Percentiles rank a stretch among this genome's conserved stretches.
These are phyloP conservation scores for Troilus luridus DNA, from an alignment of 2,888 invertebrate genomes.

Conservation along the genomic window DNA sequence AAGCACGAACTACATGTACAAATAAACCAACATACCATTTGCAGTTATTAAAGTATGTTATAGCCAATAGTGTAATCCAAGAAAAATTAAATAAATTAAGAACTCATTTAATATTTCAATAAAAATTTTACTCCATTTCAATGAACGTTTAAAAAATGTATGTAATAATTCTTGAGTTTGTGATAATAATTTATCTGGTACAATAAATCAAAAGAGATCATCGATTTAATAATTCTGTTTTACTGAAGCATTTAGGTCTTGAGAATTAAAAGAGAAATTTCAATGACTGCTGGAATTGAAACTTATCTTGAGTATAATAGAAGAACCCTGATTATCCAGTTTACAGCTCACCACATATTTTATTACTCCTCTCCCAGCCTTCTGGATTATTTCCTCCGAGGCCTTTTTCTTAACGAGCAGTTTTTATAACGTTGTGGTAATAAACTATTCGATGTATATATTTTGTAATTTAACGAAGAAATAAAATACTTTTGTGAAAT, in stretches of 20 bases:
- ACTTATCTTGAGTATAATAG: neutral
- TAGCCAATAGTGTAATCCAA: too few relatives aligned
- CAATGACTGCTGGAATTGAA: neutral
- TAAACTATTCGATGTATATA: neutral
- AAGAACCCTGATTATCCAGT: neutral
- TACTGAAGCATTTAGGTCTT: neutral
- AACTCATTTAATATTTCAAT: too few relatives aligned
- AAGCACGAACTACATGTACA: too few relatives aligned
- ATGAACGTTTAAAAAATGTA: too few relatives aligned
- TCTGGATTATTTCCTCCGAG: neutral
- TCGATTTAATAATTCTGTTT: neutral
- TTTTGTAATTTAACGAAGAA: neutral
- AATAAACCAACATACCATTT: too few relatives aligned
- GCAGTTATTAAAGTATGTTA: too few relatives aligned
- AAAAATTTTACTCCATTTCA: too few relatives aligned
- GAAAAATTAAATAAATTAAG: too few relatives aligned
- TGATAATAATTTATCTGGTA: neutral
- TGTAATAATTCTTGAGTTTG: too few relatives aligned
- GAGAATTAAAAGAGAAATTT: neutral
- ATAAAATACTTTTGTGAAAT: neutral
- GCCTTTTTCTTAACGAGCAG: neutral
- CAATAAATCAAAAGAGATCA: neutral
- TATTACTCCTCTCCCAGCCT: neutral
- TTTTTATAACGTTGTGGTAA: neutral
- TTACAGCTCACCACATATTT: constrained; percentile 2